Evolutionary conservation across 2,797 vertebrate species (phyloP).

Genomic region (Cheirogaleus major): DNA sequence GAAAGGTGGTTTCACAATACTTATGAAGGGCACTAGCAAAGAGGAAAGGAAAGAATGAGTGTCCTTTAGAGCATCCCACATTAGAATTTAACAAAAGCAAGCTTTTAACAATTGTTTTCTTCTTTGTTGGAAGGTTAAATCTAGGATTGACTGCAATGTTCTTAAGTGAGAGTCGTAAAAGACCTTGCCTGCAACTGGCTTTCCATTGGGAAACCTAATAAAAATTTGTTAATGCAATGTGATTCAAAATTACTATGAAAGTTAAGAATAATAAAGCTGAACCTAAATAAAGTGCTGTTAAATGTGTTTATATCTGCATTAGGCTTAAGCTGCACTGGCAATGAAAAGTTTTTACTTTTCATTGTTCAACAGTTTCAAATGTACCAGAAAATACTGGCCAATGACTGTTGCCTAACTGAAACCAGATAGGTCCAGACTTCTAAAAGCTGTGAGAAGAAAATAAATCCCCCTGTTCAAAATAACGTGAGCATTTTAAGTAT

Average conservation of each 20-base stretch:
- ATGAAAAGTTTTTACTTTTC: conserved; percentile 78
- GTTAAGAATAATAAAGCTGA: conserved; percentile 76
- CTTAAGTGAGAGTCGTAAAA: conserved; percentile 73
- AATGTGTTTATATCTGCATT: conserved; percentile 80
- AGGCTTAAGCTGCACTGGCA: conserved; percentile 61
- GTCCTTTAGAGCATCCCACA: conserved; percentile 57
- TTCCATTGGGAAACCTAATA: conserved; percentile 77
- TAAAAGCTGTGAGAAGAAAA: conserved; percentile 73
- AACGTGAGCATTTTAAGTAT: conserved; percentile 65
- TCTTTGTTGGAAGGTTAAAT: conserved; percentile 69
- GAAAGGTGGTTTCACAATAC: not conserved
- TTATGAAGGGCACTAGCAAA: not conserved
- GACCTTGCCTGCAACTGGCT: conserved; percentile 65
- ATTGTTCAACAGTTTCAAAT: conserved; percentile 82
- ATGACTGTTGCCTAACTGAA: conserved; percentile 80
- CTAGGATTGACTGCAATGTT: conserved; percentile 64
- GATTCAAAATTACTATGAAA: conserved; percentile 77
- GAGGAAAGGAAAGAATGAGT: not conserved
- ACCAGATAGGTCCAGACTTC: conserved; percentile 80
- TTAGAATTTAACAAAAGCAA: conserved; percentile 59
- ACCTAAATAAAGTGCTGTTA: conserved; percentile 79
- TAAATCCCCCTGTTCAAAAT: conserved; percentile 71
- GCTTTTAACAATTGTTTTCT: conserved; percentile 70
- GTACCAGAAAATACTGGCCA: conserved; percentile 79
- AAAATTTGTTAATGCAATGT: conserved; percentile 80